phyloP scores from a whole-genome alignment of 2,888 invertebrate species.

The Oligia fasciuncula region DNA sequence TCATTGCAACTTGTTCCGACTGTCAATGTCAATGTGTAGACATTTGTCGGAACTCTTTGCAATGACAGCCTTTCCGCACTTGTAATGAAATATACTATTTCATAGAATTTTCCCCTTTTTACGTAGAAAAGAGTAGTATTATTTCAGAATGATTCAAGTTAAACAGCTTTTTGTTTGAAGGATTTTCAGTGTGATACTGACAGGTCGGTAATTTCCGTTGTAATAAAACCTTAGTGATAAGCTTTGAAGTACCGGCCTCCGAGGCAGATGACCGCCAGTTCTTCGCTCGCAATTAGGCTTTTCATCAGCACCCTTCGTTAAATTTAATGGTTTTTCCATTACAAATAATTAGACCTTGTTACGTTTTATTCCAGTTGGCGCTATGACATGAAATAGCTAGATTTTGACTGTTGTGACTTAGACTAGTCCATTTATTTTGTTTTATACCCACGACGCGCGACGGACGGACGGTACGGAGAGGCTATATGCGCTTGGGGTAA shows the following conservation, averaged over 20 bases:
- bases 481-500: too few species aligned
- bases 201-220: conserved; percentile 15
- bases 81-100: too few species aligned
- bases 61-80: too few species aligned
- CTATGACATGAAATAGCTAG: background rate
- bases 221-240: conserved; percentile 14
- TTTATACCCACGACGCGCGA: too few species aligned
- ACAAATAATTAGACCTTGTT: conserved; percentile 13
- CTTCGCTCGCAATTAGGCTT: background rate
- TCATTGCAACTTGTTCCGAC: too few species aligned
- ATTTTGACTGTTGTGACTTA: background rate
- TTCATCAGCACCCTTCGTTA: background rate
- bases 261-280: background rate
- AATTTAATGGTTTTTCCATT: conserved; percentile 20
- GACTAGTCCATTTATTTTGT: background rate
- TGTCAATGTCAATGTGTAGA: too few species aligned
- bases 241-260: background rate
- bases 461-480: too few species aligned
- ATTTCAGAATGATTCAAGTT: background rate
- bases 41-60: too few species aligned
- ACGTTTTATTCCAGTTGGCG: conserved; percentile 4
- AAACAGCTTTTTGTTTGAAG: background rate
- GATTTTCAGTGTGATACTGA: background rate
- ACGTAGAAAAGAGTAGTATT: background rate
- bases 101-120: background rate